Percentiles rank a stretch among this genome's conserved stretches.
phyloP scores from a whole-genome alignment of 2,888 invertebrate genomes.

The Torymus texanus region DNA sequence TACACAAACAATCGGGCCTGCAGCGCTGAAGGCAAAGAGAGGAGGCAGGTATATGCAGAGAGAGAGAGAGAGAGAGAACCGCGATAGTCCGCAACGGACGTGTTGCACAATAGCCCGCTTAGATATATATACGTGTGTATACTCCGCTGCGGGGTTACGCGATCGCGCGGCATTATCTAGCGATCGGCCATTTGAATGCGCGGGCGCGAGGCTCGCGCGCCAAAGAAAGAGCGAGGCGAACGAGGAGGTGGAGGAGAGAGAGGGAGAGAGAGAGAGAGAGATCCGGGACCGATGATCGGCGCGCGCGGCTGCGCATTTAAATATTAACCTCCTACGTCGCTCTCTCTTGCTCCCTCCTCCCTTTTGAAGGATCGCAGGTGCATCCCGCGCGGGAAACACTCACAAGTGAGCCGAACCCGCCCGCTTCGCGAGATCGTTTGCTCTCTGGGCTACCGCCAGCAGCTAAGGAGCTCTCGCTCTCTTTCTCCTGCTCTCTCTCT shows the following conservation, averaged over 20 bases:
- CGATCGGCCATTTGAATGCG: constrained; percentile 70
- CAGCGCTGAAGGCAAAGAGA: background rate
- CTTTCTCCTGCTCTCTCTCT: constrained; percentile 51
- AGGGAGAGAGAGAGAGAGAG: constrained; percentile 22
- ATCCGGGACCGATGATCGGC: constrained; percentile 52
- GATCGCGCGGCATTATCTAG: constrained; percentile 67
- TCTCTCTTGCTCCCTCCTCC: constrained; percentile 44
- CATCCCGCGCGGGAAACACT: constrained; percentile 58
- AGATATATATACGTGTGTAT: background rate
- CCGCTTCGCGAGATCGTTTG: background rate
- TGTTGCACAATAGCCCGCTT: constrained; percentile 46
- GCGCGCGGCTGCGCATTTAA: constrained; percentile 64
- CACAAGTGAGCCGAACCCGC: constrained; percentile 49
- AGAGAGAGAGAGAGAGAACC: background rate
- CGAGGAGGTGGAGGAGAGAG: constrained; percentile 53
- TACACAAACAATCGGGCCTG: constrained; percentile 36
- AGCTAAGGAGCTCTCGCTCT: constrained; percentile 35
- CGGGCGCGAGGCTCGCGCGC: background rate
- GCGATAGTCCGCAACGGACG: constrained; percentile 40
- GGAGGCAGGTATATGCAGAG: constrained; percentile 8
- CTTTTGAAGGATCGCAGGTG: constrained; percentile 61
- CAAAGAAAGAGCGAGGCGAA: constrained; percentile 41
- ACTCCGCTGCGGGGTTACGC: constrained; percentile 60
- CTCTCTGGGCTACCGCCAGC: too few relatives aligned
- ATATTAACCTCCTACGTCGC: constrained; percentile 69